Base-by-base conservation (phyloP, 2,113 vertebrate genomes). In the Limnothrissa miodon region DNA sequence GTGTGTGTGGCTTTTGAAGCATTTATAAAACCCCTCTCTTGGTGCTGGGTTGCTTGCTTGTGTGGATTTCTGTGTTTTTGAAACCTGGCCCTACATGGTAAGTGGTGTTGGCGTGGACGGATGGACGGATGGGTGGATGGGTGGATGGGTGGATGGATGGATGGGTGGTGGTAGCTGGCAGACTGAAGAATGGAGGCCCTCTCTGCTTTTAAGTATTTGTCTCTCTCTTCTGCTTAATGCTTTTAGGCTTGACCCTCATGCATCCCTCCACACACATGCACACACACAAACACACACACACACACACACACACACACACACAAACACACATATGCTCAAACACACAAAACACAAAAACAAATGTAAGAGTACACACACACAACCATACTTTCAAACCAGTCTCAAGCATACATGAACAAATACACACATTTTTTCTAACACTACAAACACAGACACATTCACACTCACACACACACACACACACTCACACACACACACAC, bases 221-320 rank as follows among this genome's bases (percentile, higher is more conserved):
- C 84, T 84, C 82, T 82, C 80, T 53, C 48, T 80, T 79, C 70
- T 84, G 83, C 39, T 80, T 45, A 45, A 80, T 82, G 85, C 88
- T 87, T 88, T 89, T 88, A 89, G 74, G 81, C 82, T 87, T 88
- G 85, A 90, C 90, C 82, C 83, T 46, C 51, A 33, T 39, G 45
- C 7, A 23, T 39, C 78, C 46, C 39, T n/a, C 45, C 78, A 45
- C 44, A 21, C 33, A 39, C 85, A 25, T n/a, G 1, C n/a, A 66
- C 5, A 66, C n/a, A 66, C 29, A 66, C 25, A 66, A n/a, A 66
- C 59, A 33, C 59, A 29, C 25, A 66, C 59, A 66, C n/a, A 66
- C n/a, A 66, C 59, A 36, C 29, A 15, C 62, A 36, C 6, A 36
- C 62, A 36, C 4, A 29, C 9, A 1, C 5, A 70, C 29, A 70